Base-by-base conservation (phyloP, 2,113 vertebrate genomes). In the Pseudorectes ferrugineus region DNA sequence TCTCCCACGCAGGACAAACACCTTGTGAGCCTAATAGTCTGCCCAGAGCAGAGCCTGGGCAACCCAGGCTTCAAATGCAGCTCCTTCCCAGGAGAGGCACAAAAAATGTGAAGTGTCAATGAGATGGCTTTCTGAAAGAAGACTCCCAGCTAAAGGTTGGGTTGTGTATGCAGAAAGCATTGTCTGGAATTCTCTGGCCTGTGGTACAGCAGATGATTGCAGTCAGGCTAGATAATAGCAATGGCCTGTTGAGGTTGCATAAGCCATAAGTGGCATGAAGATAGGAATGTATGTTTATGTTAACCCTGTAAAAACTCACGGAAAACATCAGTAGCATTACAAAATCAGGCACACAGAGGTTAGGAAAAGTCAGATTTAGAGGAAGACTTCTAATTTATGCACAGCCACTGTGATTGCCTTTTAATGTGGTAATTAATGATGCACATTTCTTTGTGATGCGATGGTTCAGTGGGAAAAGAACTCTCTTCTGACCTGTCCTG, bases 111-210 rank as follows among this genome's bases (percentile, higher is more conserved):
- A 78, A 82, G 59, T 21, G 46, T 33, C 23, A 17, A 4, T 19
- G n/a, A 31, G 20, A 49, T 38, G 54, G 29, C 17, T 76, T 93
- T 54, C 45, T 61, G 26, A 66, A 63, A 86, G 54, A 62, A 22
- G 26, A 28, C 9, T 82, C 51, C 24, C 55, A 54, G 33, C 24
- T 55, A 67, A 40, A 38, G 42, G 12, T 23, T 52, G 55, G 20
- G 11, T 2, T 0, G 3, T 51, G 29, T 14, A 17, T 23, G 29
- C n/a, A 42, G 72, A 38, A 83, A 42, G 18, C 1, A 1, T 55
- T 68, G 23, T 29, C 48, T 57, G 49, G 19, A 42, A 22, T 63
- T 74, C 31, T 62, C 29, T 59, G 38, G 10, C 49, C 36, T 54
- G 54, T 66, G 36, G 49, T 73, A 20, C 3, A 57, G 58, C 40